Conservation (phyloP, 2,797 vertebrate species). For the Onychomys leucogaster region DNA sequence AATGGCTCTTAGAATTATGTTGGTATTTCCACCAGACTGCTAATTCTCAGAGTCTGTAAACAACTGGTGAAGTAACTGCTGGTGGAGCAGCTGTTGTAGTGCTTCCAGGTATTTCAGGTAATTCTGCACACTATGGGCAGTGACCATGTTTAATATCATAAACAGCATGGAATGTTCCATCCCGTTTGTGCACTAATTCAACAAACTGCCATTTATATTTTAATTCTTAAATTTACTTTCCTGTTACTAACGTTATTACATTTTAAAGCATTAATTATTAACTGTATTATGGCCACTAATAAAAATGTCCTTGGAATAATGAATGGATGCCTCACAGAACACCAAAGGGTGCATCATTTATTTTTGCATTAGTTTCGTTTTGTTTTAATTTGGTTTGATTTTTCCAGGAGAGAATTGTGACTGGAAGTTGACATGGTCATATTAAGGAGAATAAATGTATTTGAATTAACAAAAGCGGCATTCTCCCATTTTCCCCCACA, state of each 20-base stretch:
- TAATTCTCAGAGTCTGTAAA: constrained; percentile 62
- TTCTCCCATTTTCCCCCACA: not conserved
- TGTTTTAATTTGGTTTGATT: constrained; percentile 64
- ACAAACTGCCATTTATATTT: not conserved
- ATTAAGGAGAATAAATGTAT: constrained; percentile 52
- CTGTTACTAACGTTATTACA: not conserved
- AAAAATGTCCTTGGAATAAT: not conserved
- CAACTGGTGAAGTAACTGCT: constrained; percentile 66
- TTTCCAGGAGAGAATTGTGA: constrained; percentile 9
- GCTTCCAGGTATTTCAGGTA: constrained; percentile 24
- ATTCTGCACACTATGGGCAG: not conserved
- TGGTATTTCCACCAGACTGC: constrained; percentile 9
- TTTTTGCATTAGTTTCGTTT: constrained; percentile 47
- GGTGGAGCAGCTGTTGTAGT: constrained; percentile 24
- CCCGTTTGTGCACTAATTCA: not conserved
- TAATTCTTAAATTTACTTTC: constrained; percentile 32
- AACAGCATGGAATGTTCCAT: not conserved
- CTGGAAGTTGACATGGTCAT: constrained; percentile 3
- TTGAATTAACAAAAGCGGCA: not conserved
- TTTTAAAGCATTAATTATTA: constrained; percentile 23
- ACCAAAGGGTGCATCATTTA: not conserved
- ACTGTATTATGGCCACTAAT: not conserved
- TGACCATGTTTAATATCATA: not conserved
- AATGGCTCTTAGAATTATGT: constrained; percentile 47
- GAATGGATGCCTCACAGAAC: not conserved